A percentile compares a stretch with the other conserved stretches of the same genome.
These are phyloP conservation scores for Coregonus clupeaformis DNA, from an alignment of 2,113 vertebrate genomes.

Conservation along the genomic window DNA sequence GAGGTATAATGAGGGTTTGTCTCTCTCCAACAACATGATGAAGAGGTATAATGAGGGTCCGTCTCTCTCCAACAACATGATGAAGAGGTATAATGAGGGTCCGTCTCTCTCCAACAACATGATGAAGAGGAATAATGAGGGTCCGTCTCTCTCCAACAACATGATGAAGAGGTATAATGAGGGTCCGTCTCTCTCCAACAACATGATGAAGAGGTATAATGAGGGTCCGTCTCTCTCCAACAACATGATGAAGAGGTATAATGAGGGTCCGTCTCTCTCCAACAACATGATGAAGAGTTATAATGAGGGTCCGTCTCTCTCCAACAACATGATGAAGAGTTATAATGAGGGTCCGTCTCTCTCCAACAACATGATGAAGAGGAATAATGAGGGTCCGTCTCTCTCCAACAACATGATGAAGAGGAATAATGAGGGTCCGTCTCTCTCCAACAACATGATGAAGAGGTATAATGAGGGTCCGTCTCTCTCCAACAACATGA, in stretches of 20 bases:
- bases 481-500: neutral
- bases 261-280: conserved; percentile 5
- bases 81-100: no score
- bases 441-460: neutral
- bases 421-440: conserved; percentile 6
- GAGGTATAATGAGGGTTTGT: conserved; percentile 4
- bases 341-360: conserved; percentile 2
- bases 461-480: conserved; percentile 4
- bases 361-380: neutral
- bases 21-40: no score
- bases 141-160: no score
- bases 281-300: neutral
- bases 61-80: no score
- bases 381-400: conserved; percentile 4
- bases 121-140: no score
- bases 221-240: neutral
- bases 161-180: no score
- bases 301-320: conserved; percentile 9
- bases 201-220: conserved; percentile 2
- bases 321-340: neutral
- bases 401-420: neutral
- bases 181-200: no score
- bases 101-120: no score
- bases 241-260: neutral
- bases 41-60: no score